These are phyloP conservation scores for Myopa tessellatipennis DNA, from an alignment of 2,888 invertebrate species.

Conservation along the genomic window DNA sequence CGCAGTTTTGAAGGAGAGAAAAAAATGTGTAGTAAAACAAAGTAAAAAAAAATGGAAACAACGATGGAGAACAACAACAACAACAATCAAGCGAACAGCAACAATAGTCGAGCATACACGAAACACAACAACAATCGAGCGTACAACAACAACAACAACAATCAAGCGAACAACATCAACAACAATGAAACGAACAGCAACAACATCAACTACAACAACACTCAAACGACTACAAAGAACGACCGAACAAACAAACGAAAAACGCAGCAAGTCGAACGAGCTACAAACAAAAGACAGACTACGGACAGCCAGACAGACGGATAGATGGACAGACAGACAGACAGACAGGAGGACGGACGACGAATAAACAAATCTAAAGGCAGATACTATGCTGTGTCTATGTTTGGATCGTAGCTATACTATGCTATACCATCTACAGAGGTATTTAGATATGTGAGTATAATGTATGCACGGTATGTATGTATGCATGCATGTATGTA, in stretches of 20 bases:
- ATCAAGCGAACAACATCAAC: neutral
- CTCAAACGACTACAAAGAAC: slow-evolving; percentile 14
- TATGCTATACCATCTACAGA: too few species aligned
- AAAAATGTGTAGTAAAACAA: neutral
- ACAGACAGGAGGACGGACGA: neutral
- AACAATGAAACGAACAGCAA: neutral
- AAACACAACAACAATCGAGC: neutral
- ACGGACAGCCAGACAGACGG: neutral
- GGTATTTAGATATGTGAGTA: too few species aligned
- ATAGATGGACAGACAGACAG: neutral
- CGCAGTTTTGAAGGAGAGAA: slow-evolving; percentile 26
- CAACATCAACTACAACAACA: slow-evolving; percentile 19
- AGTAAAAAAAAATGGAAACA: neutral
- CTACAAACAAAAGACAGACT: slow-evolving; percentile 18
- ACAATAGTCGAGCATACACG: neutral
- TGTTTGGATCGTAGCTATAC: neutral
- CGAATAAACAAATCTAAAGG: neutral
- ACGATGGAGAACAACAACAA: neutral
- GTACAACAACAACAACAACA: neutral
- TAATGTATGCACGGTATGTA: too few species aligned
- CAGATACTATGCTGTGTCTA: neutral
- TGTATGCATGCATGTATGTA: too few species aligned
- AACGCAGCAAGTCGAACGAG: slow-evolving; percentile 29
- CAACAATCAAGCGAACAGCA: neutral
- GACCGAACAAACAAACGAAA: slow-evolving; percentile 27